Percentiles rank a stretch among this genome's conserved stretches.
These are phyloP conservation scores for Nothoprocta perdicaria DNA, from an alignment of 2,113 vertebrate genomes.

Conservation along the genomic window DNA sequence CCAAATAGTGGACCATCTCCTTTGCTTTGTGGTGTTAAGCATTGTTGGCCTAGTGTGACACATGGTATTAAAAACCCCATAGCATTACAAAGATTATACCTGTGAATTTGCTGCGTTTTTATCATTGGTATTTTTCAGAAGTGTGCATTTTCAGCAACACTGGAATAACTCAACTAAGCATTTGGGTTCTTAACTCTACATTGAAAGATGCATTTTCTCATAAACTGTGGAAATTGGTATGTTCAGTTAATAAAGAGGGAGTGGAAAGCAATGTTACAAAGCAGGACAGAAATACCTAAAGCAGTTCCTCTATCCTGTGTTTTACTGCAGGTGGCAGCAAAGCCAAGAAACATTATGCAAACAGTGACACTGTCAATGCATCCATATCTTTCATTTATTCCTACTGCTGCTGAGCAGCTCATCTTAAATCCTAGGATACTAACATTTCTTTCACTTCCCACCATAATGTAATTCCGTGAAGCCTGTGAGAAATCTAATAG, in stretches of 20 bases:
- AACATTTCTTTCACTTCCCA: background rate
- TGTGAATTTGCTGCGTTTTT: fast-evolving
- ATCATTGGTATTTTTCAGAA: background rate
- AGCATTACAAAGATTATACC: background rate
- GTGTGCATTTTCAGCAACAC: background rate
- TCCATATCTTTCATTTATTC: background rate
- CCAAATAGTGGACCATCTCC: background rate
- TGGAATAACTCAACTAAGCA: background rate
- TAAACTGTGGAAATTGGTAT: background rate
- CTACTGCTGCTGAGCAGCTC: background rate
- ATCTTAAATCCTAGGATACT: background rate
- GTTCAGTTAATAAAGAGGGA: background rate
- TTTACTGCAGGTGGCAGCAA: slow-evolving; percentile 66
- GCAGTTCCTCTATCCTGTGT: background rate
- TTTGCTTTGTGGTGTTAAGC: background rate
- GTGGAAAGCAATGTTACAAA: background rate
- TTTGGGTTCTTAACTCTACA: background rate
- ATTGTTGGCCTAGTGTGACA: background rate
- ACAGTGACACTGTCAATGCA: background rate
- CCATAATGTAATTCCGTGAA: background rate
- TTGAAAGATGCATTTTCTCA: background rate
- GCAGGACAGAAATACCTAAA: background rate
- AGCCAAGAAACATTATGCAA: slow-evolving; percentile 35
- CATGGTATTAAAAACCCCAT: fast-evolving
- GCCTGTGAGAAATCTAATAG: background rate